Evolutionary conservation across 92 coral and sea anemone species (phyloP).

Genomic region (Bergia sp.): DNA sequence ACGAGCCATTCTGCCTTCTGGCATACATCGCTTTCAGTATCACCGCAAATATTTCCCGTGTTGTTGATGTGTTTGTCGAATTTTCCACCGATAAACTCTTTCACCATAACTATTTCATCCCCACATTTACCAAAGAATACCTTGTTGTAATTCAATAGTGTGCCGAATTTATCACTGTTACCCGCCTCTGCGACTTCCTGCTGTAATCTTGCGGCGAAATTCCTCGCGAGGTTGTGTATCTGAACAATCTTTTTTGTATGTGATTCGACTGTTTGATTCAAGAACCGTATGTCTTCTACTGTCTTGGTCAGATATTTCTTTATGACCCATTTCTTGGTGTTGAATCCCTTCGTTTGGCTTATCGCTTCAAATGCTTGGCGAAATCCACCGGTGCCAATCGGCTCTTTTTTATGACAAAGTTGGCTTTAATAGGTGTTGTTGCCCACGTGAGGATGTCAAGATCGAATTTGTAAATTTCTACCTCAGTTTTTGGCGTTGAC

Average conservation of each 20-base stretch:
- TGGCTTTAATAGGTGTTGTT: slow-evolving; percentile 43
- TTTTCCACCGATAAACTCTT: slow-evolving; percentile 49
- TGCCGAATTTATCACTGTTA: slow-evolving; percentile 19
- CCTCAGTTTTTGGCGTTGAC: slow-evolving; percentile 50
- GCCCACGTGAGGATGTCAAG: slow-evolving; percentile 58
- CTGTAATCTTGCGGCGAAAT: slow-evolving; percentile 58
- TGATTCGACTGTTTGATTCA: slow-evolving; percentile 65
- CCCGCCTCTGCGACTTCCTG: slow-evolving; percentile 49
- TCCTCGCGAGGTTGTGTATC: slow-evolving; percentile 69
- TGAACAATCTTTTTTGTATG: slow-evolving; percentile 72
- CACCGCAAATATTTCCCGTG: slow-evolving; percentile 49
- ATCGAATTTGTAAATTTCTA: slow-evolving; percentile 59
- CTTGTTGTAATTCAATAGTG: slow-evolving; percentile 40
- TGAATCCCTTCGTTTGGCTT: slow-evolving; percentile 47
- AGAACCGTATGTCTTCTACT: slow-evolving; percentile 52
- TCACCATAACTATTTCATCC: slow-evolving; percentile 52
- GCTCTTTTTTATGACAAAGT: slow-evolving; percentile 57
- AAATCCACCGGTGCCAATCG: slow-evolving; percentile 66
- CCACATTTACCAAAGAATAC: slow-evolving; percentile 54
- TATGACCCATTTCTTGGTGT: slow-evolving; percentile 58
- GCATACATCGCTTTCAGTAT: slow-evolving; percentile 36
- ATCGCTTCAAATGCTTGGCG: slow-evolving; percentile 64
- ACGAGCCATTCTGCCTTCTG: slow-evolving; percentile 55
- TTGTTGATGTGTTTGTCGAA: slow-evolving; percentile 62
- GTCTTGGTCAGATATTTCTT: slow-evolving; percentile 66